phyloP scores from a whole-genome alignment of 2,888 invertebrate species.

The Andrena bucephala region DNA sequence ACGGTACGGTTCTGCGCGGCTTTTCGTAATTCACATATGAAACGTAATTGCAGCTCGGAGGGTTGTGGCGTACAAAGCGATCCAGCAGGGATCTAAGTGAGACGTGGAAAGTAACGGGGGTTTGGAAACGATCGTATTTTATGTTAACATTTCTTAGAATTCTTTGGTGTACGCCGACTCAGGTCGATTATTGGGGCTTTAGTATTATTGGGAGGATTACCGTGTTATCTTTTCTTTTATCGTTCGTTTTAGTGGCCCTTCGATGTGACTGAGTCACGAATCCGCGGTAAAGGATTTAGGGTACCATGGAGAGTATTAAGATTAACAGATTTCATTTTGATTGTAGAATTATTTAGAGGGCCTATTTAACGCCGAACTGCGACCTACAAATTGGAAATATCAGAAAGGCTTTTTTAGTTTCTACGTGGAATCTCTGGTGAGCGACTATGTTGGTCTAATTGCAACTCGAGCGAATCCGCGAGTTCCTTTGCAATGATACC shows the following conservation, averaged over 20 bases:
- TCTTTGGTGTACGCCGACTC: background rate
- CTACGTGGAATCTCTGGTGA: background rate
- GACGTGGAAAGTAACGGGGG: too few species aligned
- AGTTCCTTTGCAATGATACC: background rate
- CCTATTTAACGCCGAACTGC: too few species aligned
- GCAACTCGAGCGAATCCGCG: background rate
- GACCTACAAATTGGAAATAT: too few species aligned
- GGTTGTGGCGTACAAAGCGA: too few species aligned
- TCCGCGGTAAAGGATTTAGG: background rate
- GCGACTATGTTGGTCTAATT: background rate
- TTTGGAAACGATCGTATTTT: too few species aligned
- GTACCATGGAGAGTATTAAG: background rate
- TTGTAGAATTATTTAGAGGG: too few species aligned
- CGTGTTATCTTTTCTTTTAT: background rate
- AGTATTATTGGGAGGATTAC: background rate
- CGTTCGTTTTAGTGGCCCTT: background rate
- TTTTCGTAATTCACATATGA: background rate
- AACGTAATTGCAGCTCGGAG: too few species aligned
- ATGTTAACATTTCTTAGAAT: background rate
- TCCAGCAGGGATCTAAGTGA: too few species aligned
- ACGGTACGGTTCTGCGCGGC: conserved; percentile 17
- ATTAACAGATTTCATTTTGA: too few species aligned
- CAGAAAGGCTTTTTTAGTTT: too few species aligned
- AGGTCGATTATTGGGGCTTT: background rate
- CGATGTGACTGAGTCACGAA: background rate